Conservation (phyloP, 1,140 invertebrate species). For the Carposina sasakii region DNA sequence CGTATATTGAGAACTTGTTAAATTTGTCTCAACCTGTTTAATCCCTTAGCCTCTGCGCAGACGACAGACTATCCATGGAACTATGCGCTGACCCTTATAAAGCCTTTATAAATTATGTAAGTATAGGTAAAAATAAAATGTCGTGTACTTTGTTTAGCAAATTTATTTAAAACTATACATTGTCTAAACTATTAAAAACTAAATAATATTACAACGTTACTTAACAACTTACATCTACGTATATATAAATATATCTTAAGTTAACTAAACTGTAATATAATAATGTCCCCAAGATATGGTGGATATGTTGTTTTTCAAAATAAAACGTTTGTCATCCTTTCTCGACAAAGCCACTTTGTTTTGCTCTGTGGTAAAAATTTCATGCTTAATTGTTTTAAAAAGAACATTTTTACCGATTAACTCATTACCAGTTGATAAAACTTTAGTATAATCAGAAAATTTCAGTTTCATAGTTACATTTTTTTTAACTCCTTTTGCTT, state of each 20-base stretch:
- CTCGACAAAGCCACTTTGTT: slow-evolving; percentile 6
- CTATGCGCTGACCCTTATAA: no score
- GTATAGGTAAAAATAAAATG: not conserved
- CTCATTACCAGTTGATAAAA: slow-evolving; percentile 1
- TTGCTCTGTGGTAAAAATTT: slow-evolving; percentile 8
- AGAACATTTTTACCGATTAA: slow-evolving; percentile 1
- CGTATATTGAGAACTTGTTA: no score
- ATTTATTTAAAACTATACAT: not conserved
- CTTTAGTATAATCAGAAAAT: not conserved
- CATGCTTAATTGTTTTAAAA: slow-evolving; percentile 8
- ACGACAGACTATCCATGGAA: no score
- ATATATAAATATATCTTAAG: not conserved
- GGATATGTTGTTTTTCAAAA: slow-evolving; percentile 1
- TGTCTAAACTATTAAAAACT: not conserved
- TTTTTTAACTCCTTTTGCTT: slow-evolving; percentile 1
- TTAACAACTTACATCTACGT: not conserved
- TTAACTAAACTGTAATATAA: not conserved
- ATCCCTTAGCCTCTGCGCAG: no score
- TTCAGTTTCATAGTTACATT: not conserved
- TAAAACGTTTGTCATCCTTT: slow-evolving; percentile 10
- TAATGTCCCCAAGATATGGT: not conserved
- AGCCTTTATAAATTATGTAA: no score
- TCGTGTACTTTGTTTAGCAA: not conserved
- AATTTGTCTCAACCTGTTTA: no score
- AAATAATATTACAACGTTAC: not conserved